These are phyloP conservation scores for Drosophila sulfurigaster DNA, from an alignment of 1,140 invertebrate genomes.

Conservation along the genomic window DNA sequence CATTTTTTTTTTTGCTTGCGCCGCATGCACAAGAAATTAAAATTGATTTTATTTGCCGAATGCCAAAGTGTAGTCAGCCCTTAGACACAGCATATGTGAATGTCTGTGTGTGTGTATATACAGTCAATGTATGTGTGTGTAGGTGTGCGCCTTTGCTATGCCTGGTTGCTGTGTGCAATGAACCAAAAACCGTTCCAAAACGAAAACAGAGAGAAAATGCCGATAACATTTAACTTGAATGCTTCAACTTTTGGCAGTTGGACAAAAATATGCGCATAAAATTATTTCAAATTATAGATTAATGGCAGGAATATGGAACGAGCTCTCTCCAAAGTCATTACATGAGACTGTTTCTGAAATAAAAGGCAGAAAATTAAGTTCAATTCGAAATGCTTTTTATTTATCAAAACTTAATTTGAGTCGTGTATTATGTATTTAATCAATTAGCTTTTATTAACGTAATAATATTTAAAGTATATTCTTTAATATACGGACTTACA, in stretches of 20 bases:
- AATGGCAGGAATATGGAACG: not conserved
- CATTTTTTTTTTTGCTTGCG: not conserved
- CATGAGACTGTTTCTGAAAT: not conserved
- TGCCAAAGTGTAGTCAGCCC: slow-evolving; percentile 13
- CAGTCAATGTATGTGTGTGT: not conserved
- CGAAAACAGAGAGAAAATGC: not conserved
- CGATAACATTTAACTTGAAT: slow-evolving; percentile 29
- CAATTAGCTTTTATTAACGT: no score
- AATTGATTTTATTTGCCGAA: slow-evolving; percentile 68
- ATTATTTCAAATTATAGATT: slow-evolving; percentile 8
- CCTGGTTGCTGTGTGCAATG: slow-evolving; percentile 28
- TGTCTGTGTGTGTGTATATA: not conserved
- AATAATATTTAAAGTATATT: no score
- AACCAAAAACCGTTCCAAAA: slow-evolving; percentile 38
- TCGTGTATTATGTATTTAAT: no score
- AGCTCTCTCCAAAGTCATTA: not conserved
- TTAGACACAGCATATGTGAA: slow-evolving; percentile 1
- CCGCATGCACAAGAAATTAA: slow-evolving; percentile 61
- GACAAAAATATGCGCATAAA: slow-evolving; percentile 7
- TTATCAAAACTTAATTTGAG: no score
- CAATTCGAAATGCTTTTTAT: no score
- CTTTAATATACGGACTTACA: no score
- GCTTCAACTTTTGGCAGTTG: slow-evolving; percentile 6
- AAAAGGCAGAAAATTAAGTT: no score
- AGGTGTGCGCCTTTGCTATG: slow-evolving; percentile 4